These are phyloP conservation scores for Hypsopygia costalis DNA, from an alignment of 2,888 invertebrate species.

Conservation along the genomic window DNA sequence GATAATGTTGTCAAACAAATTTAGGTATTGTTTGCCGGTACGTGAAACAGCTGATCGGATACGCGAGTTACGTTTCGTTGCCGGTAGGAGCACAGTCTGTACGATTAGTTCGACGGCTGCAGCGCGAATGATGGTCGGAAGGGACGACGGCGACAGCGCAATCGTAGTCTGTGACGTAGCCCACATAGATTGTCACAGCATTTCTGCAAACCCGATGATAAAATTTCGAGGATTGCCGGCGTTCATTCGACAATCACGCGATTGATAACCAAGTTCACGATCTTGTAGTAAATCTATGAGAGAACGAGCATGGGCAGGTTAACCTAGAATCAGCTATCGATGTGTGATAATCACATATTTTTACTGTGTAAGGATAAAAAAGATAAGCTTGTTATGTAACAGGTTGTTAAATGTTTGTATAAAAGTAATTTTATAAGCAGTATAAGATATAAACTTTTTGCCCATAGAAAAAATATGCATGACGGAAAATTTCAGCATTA, in stretches of 20 bases:
- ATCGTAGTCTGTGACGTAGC: constrained; percentile 54
- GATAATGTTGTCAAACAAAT: constrained; percentile 45
- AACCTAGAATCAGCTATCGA: constrained; percentile 37
- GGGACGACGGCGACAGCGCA: constrained; percentile 62
- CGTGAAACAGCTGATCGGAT: constrained; percentile 65
- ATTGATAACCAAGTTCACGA: constrained; percentile 53
- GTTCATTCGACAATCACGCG: constrained; percentile 59
- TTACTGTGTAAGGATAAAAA: constrained; percentile 14
- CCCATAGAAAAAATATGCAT: neutral
- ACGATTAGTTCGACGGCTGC: constrained; percentile 57
- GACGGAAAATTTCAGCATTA: neutral
- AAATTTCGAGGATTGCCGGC: constrained; percentile 60
- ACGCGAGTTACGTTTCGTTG: constrained; percentile 34
- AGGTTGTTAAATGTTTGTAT: too few relatives aligned
- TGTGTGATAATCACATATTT: constrained; percentile 45
- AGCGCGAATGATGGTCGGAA: constrained; percentile 64
- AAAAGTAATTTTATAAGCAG: neutral
- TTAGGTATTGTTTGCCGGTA: constrained; percentile 33
- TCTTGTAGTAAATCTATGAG: constrained; percentile 29
- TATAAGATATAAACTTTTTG: neutral
- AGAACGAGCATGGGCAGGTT: constrained; percentile 52
- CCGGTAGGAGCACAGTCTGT: constrained; percentile 40
- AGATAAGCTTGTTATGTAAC: neutral
- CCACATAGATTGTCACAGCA: constrained; percentile 37
- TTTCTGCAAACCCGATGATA: constrained; percentile 56